These are phyloP conservation scores for Brachionus sp. DNA, from an alignment of 1,140 invertebrate genomes.

Conservation along the genomic window DNA sequence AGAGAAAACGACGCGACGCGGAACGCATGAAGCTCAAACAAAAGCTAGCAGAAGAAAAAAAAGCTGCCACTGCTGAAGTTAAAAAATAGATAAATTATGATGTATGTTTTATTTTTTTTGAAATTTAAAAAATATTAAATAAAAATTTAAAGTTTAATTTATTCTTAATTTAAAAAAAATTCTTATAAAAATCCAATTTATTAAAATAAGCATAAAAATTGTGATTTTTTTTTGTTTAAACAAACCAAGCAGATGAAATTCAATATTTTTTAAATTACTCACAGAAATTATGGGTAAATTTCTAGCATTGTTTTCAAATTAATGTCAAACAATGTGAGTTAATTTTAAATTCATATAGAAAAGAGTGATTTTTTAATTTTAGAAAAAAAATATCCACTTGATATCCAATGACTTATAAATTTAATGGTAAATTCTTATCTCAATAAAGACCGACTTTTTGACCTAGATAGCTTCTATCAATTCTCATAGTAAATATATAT, in stretches of 20 bases:
- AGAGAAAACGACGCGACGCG: conserved; percentile 37
- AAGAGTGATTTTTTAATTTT: background rate
- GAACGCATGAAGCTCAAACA: conserved; percentile 43
- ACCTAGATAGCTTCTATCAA: background rate
- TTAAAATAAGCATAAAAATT: background rate
- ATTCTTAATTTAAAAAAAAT: too few species aligned
- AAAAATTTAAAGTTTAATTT: background rate
- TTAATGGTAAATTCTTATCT: background rate
- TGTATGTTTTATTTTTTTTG: background rate
- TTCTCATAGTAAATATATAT: background rate
- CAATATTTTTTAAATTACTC: too few species aligned
- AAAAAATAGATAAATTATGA: conserved; percentile 11
- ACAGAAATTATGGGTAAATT: too few species aligned
- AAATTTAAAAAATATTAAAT: background rate
- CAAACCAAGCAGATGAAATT: background rate
- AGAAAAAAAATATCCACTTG: background rate
- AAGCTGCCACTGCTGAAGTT: background rate
- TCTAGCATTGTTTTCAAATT: too few species aligned
- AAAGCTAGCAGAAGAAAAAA: conserved; percentile 24
- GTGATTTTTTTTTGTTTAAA: background rate
- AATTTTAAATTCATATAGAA: too few species aligned
- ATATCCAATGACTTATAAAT: background rate
- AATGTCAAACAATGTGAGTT: too few species aligned
- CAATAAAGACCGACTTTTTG: background rate
- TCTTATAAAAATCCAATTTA: too few species aligned